Evolutionary conservation across 2,888 invertebrate species (phyloP), one percentile per base, ranked within the genome.

Genomic region (Leptarthrus brevirostris): DNA sequence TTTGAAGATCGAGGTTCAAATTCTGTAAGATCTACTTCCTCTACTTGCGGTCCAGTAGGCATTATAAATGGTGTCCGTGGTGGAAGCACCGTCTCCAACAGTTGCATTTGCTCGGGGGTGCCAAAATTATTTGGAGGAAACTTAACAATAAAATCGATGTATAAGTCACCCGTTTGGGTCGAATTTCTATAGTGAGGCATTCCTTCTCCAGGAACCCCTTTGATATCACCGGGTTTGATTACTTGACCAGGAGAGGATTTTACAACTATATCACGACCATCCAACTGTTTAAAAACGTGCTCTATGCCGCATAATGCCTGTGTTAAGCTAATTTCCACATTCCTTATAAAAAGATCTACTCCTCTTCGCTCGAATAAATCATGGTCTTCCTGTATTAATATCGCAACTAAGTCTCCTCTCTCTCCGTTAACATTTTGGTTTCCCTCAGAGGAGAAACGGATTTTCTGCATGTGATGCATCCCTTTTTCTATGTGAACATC

Each of bases 231-330:
- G 71, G 95, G 95, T 80, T 92, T 91, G 77, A 97, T 90, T 16
- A 97, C 91, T 79, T 92, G 90, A 14, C 96, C 97, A 3, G 93
- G 89, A 69, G 90, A 88, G 79, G 91, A 92, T 82, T 89, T 90
- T 72, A 98, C 88, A 70, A 95, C 87, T 75, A 97, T 86, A 80
- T 92, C 91, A 58, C 96, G 88, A 0, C 94, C 95, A 86, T 97
- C 97, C 79, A 98, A 87, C 84, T 97, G 97, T 81, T 91, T 91
- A n/a, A 97, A 86, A 61, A 91, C 88, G 84, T 94, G 91, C 74
- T 90, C 87, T 84, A 96, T 94, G 4, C 97, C 97, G 86, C 97
- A 97, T 8, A 97, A 86, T 12, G 97, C 95, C 83, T 97, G 96
- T 2, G 94, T 93, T 69, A 97, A 85, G 49, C 91, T 90, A 49